Percentiles rank a stretch among this genome's conserved stretches.
These are phyloP conservation scores for Malacoctenus gilli DNA, from an alignment of 2,797 vertebrate genomes.

Conservation along the genomic window DNA sequence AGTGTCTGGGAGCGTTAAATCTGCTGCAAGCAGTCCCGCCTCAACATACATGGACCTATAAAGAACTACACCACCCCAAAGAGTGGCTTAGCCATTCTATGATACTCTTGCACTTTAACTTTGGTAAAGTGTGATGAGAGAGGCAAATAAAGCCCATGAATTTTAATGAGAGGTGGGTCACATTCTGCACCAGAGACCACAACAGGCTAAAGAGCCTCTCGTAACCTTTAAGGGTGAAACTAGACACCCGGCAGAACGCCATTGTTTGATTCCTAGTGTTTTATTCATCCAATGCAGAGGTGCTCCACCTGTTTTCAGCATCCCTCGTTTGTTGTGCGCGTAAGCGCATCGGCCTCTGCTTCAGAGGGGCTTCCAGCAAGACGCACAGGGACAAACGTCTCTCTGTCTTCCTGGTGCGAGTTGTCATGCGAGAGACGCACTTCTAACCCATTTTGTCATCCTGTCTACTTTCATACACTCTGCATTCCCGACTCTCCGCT, in stretches of 20 bases:
- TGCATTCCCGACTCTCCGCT: slow-evolving; percentile 15
- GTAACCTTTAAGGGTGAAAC: background rate
- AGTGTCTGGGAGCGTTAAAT: slow-evolving; percentile 30
- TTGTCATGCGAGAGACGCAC: background rate
- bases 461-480: slow-evolving; percentile 9
- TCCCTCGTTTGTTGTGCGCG: slow-evolving; percentile 5
- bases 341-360: background rate
- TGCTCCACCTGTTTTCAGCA: too few species aligned
- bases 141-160: slow-evolving; percentile 16
- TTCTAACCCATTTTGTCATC: background rate
- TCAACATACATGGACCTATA: too few species aligned
- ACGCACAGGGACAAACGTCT: too few species aligned
- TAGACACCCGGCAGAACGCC: background rate
- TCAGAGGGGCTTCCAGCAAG: background rate
- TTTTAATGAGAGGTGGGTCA: slow-evolving; percentile 16
- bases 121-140: slow-evolving; percentile 2
- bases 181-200: background rate
- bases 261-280: slow-evolving; percentile 6
- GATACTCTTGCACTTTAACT: too few species aligned
- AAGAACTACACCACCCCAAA: too few species aligned
- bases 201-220: background rate
- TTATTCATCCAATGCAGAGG: background rate
- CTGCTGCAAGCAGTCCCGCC: slow-evolving; percentile 9
- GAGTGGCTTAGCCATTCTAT: too few species aligned
- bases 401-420: background rate